Evolutionary conservation across 2,888 invertebrate species (phyloP), one percentile per base, ranked within the genome.

Genomic region (Pyrochroa serraticornis): DNA sequence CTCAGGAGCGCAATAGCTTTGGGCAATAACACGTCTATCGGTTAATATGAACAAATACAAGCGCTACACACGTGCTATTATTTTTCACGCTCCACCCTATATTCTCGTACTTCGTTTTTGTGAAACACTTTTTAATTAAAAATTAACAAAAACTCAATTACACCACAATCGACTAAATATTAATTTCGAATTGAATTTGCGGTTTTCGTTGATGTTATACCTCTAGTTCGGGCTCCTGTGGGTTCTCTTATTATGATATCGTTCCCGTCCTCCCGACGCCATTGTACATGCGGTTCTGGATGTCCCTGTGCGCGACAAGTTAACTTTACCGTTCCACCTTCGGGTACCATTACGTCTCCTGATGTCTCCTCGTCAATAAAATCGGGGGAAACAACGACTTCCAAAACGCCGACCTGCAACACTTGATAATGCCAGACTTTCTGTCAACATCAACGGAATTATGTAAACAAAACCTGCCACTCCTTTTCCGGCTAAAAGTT

Each of bases 361-460:
- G 93, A 93, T 22, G 93, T 93, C 74, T 92, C 92, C 73, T 92
- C 92, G 10, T 87, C 76, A 61, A 93, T 85, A 72, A 96, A 94
- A 78, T 95, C 93, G n/a, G 96, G 95, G 32, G 95, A 93, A 65
- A 95, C 88, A 22, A 93, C 91, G 48, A 95, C 93, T 66, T 93
- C 90, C 67, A 95, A 82, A 77, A 85, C 87, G 31, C 92, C 93
- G 80, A 92, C 89, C 94, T 93, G 81, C 7, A 80, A 80, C 56
- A 69, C 55, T 53, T 58, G 45, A 50, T 55, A 60, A 49, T 63
- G 30, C 55, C 38, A 60, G 51, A 42, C 35, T 47, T 50, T 48
- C 51, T 37, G 45, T 42, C 45, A n/a, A 12, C 13, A 34, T 22
- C 37, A 54, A 50, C 46, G 45, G 37, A 55, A 50, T 55, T 55